Evolutionary conservation across 2,797 vertebrate species (phyloP).

Genomic region (Brachymystax lenok): DNA sequence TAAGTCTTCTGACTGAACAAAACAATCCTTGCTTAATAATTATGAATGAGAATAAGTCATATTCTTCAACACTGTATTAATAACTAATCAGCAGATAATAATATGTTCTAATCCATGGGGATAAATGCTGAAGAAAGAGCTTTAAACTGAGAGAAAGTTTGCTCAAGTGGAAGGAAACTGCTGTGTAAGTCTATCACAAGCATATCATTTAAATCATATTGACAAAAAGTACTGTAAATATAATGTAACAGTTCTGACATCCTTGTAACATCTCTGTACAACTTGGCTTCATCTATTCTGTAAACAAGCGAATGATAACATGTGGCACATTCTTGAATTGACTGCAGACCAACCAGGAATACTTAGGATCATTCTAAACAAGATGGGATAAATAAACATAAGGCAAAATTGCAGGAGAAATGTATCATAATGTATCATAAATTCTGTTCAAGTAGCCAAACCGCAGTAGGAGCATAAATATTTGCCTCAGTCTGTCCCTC

Average conservation of each 20-base stretch:
- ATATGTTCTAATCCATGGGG: constrained; percentile 46
- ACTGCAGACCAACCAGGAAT: background rate
- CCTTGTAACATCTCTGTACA: background rate
- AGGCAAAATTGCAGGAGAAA: background rate
- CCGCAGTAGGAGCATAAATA: background rate
- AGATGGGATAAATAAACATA: background rate
- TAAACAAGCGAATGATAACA: background rate
- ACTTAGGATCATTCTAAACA: background rate
- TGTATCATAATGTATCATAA: background rate
- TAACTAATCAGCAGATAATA: constrained; percentile 55
- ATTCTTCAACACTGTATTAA: constrained; percentile 55
- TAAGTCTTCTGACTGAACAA: constrained; percentile 18
- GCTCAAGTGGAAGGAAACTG: constrained; percentile 18
- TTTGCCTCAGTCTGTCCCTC: background rate
- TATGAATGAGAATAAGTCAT: constrained; percentile 43
- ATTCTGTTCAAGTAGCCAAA: background rate
- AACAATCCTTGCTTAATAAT: constrained; percentile 37
- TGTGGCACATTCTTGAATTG: background rate
- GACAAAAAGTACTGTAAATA: background rate
- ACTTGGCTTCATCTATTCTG: background rate
- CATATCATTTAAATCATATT: background rate
- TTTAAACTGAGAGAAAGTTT: constrained; percentile 19
- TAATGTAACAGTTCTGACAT: background rate
- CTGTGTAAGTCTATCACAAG: constrained; percentile 11
- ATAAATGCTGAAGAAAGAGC: constrained; percentile 20